Base-by-base conservation (phyloP, 2,888 invertebrate species). In the Clivina fossor region DNA sequence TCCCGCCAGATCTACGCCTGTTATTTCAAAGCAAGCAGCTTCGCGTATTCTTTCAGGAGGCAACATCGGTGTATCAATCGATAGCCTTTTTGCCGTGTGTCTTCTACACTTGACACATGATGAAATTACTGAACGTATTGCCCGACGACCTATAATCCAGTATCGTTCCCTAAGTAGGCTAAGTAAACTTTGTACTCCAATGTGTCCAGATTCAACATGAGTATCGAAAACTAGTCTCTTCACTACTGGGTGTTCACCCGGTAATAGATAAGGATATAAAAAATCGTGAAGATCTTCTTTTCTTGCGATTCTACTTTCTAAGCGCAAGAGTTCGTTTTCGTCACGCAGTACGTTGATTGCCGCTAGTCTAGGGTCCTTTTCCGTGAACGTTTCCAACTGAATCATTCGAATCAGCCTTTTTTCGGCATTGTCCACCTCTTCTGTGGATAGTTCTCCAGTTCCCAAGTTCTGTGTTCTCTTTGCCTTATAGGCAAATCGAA, bases 31-130 rank as follows among this genome's bases (percentile, higher is more conserved):
- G 13, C 58, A 57, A 4, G 54, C 40, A 4, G 64, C 63, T 48
- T 67, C 63, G 5, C 60, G 54, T 2, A 69, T 64, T 8, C 69
- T 59, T 58, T 69, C 61, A 15, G 56, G 13, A 8, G 67, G 69
- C 16, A 70, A 58, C 2, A 68, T 62, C 5, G 65, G 57, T 7
- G 63, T 32, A 37, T 60, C 54, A 3, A 13, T 56, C 26, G 60
- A 40, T 24, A 64, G 41, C 4, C 54, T 24, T 55, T 62, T 65
- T 4, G 48, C 62, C 22, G 33, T 54, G 26, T 64, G 47, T 37
- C 63, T 56, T 22, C 58, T 60, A 35, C 65, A 65, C 7, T 58
- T 54, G 2, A 43, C 22, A 46, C 63, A 64, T 19, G 57, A 58
- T 5, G 28, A 44, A 22, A 61, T 56, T 5, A 51, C 51, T 16